Evolutionary conservation across 2,888 invertebrate genomes (phyloP), one percentile per base, ranked within the genome.

Genomic region (Drosophila sordidapex): DNA sequence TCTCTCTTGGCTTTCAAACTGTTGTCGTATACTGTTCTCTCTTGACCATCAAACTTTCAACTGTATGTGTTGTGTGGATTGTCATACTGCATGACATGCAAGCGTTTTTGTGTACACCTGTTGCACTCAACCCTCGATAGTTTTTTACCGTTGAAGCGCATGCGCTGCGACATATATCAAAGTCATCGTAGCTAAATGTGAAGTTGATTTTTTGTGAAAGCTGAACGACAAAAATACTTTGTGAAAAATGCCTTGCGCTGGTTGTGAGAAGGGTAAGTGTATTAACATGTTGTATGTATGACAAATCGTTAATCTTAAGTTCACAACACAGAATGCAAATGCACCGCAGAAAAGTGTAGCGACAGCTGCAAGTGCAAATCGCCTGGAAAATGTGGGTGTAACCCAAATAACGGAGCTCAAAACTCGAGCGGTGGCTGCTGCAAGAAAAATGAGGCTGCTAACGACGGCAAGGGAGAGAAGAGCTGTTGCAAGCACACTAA

Each of bases 291-390:
- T 5, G 5, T 18, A 10, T 18, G 18, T 29, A n/a, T 10, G 11
- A 35, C 2, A 36, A 46, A 13, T 38, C 13, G 15, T 4, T 36
- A 25, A 21, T 18, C 0, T 52, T n/a, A 1, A 40, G 13, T 43
- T 35, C 11, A 8, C 4, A n/a, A 3, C 46, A 27, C 62, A 93
- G 92, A 88, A 52, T 92, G 93, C 78, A 92, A 91, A 71, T 93
- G 93, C 83, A 91, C 91, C 11, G 56, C 82, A 10, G 84, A 90
- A 27, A 93, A 91, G 56, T 92, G 93, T 52, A 83, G 82, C 49
- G 90, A 90, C 15, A 70, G 72, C 38, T 92, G 93, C 79, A 92
- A 92, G 68, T 92, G 92, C 76, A 86, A 76, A 15, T 59, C 64
- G 4, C 81, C 79, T 18, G 86, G 65, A 2, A 79, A 87, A 49